phyloP scores from a whole-genome alignment of 2,797 vertebrate species.

The Novumbra hubbsi region DNA sequence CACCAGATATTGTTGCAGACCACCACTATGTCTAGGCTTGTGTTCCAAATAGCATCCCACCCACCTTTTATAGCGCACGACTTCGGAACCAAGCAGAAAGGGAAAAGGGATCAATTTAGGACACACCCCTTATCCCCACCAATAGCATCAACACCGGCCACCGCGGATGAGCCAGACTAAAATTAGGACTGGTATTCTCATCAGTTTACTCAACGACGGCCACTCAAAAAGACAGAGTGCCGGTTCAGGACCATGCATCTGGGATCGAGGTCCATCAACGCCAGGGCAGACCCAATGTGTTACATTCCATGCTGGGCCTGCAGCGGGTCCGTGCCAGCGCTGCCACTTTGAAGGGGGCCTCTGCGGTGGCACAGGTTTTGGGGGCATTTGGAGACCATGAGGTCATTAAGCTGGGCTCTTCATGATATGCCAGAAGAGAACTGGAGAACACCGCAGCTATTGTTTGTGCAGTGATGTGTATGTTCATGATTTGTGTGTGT shows the following conservation, averaged over 20 bases:
- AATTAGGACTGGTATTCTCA: constrained; percentile 5
- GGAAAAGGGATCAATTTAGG: background rate
- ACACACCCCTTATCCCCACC: background rate
- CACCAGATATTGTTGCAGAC: constrained; percentile 24
- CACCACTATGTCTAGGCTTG: background rate
- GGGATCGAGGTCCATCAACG: constrained; percentile 28
- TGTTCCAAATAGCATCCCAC: no score
- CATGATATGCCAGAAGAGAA: constrained; percentile 1
- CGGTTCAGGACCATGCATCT: background rate
- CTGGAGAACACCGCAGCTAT: constrained; percentile 36
- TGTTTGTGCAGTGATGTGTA: constrained; percentile 9
- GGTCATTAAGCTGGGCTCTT: constrained; percentile 22
- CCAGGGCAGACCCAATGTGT: constrained; percentile 12
- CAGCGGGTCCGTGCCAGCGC: constrained; percentile 17
- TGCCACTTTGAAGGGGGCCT: constrained; percentile 5
- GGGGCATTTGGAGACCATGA: constrained; percentile 33
- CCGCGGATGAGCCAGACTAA: background rate
- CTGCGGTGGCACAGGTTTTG: background rate
- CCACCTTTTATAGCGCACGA: background rate
- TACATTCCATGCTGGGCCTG: constrained; percentile 22
- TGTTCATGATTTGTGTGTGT: background rate
- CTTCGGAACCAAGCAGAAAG: background rate
- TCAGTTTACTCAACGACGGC: constrained; percentile 23
- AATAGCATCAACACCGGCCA: background rate
- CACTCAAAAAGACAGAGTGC: background rate